phyloP scores from a whole-genome alignment of 2,113 vertebrate species.

The Gavia stellata region DNA sequence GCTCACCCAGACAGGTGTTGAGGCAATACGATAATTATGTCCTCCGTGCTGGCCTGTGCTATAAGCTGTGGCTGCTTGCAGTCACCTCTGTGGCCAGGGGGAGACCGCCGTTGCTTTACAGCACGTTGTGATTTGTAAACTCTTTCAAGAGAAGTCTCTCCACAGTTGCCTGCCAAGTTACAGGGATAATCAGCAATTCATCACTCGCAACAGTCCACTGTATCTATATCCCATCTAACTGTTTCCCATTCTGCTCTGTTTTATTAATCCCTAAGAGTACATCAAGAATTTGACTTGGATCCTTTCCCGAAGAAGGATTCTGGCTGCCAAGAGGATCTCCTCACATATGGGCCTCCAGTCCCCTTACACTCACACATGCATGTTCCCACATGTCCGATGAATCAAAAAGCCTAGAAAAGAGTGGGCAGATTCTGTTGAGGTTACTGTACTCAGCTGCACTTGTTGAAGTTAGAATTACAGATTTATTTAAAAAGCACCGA shows the following conservation, averaged over 20 bases:
- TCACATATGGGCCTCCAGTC: neutral
- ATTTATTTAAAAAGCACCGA: conserved; percentile 1
- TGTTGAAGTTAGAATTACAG: neutral
- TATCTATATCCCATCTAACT: neutral
- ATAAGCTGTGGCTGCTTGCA: neutral
- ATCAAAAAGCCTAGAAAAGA: conserved; percentile 20
- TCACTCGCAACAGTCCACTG: neutral
- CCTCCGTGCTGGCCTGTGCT: neutral
- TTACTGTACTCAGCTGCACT: neutral
- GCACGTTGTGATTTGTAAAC: neutral
- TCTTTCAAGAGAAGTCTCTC: neutral
- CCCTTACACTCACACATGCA: conserved; percentile 11
- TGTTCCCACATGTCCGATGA: conserved; percentile 24
- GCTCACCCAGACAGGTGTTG: neutral
- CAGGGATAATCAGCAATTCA: neutral
- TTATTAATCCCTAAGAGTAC: conserved; percentile 22
- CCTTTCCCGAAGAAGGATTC: neutral
- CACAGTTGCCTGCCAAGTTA: neutral
- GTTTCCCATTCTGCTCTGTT: neutral
- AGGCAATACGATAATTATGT: neutral
- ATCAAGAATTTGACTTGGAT: conserved; percentile 12
- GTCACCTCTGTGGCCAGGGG: neutral
- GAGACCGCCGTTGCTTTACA: neutral
- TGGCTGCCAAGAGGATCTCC: conserved; percentile 45
- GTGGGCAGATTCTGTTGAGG: neutral